phyloP scores from a whole-genome alignment of 2,888 invertebrate species.

The Thymelicus acteon region DNA sequence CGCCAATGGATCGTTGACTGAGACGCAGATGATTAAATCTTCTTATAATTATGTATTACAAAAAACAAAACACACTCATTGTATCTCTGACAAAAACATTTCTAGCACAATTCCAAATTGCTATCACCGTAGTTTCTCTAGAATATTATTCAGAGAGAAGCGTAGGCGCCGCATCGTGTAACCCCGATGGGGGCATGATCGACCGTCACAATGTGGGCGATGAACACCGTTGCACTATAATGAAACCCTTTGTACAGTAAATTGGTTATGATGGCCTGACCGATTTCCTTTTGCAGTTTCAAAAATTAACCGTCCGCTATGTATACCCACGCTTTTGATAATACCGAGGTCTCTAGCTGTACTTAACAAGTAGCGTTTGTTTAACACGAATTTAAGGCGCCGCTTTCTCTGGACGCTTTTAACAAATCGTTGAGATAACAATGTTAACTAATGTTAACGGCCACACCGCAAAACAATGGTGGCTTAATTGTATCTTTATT shows the following conservation, averaged over 20 bases:
- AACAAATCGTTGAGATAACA: slow-evolving; percentile 70
- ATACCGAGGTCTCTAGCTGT: slow-evolving; percentile 5
- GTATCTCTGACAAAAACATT: slow-evolving; percentile 42
- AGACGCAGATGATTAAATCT: no score
- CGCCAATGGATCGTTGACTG: no score
- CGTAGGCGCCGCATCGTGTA: slow-evolving; percentile 66
- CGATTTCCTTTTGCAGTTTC: slow-evolving; percentile 75
- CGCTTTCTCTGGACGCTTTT: slow-evolving; percentile 57
- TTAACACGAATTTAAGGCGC: slow-evolving; percentile 57
- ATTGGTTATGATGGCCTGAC: slow-evolving; percentile 76
- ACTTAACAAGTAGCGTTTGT: slow-evolving; percentile 48
- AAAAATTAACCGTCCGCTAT: slow-evolving; percentile 59
- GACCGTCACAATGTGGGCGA: slow-evolving; percentile 74
- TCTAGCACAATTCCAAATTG: slow-evolving; percentile 10
- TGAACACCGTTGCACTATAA: slow-evolving; percentile 65
- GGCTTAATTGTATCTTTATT: slow-evolving; percentile 72
- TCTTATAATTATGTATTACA: no score
- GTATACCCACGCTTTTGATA: slow-evolving; percentile 41
- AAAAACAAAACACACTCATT: no score
- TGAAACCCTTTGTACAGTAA: slow-evolving; percentile 77
- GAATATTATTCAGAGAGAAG: slow-evolving; percentile 46
- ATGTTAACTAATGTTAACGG: slow-evolving; percentile 60
- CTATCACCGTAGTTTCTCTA: slow-evolving; percentile 17
- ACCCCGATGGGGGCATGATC: slow-evolving; percentile 75
- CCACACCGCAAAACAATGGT: slow-evolving; percentile 76